These are phyloP conservation scores for Erpetoichthys calabaricus DNA, from an alignment of 2,797 vertebrate genomes.

Conservation along the genomic window DNA sequence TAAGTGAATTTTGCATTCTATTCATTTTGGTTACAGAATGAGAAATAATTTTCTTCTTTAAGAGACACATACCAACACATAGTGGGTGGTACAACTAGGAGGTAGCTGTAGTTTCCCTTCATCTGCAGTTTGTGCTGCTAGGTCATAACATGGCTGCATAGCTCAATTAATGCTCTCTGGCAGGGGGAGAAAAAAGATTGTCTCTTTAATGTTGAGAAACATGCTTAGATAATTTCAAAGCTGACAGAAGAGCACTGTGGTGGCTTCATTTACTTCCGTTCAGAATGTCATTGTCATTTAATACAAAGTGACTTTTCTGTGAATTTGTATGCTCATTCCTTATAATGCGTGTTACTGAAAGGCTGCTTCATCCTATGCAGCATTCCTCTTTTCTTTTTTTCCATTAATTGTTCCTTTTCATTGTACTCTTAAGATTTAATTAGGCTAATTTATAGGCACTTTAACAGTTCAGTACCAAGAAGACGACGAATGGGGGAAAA, in stretches of 20 bases:
- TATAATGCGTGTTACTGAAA: constrained; percentile 18
- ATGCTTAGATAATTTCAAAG: constrained; percentile 63
- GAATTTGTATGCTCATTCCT: constrained; percentile 25
- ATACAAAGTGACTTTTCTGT: constrained; percentile 35
- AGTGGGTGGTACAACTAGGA: background rate
- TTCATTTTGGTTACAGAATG: no score
- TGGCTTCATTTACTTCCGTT: constrained; percentile 56
- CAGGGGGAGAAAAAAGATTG: constrained; percentile 42
- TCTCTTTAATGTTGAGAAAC: constrained; percentile 49
- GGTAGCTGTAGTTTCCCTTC: constrained; percentile 6
- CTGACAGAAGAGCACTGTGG: constrained; percentile 58
- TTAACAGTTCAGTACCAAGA: background rate
- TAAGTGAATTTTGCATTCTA: no score
- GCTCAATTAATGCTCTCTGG: constrained; percentile 56
- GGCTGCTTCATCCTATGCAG: constrained; percentile 14
- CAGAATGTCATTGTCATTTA: constrained; percentile 50
- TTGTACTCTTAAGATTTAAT: background rate
- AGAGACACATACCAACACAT: background rate
- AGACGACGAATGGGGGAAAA: no score
- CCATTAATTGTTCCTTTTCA: background rate
- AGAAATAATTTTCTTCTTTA: no score
- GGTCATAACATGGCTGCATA: constrained; percentile 34
- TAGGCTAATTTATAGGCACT: background rate
- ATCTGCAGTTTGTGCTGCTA: constrained; percentile 22
- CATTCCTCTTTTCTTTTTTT: background rate